phyloP scores from a whole-genome alignment of 2,113 vertebrate species.

The Pica pica region DNA sequence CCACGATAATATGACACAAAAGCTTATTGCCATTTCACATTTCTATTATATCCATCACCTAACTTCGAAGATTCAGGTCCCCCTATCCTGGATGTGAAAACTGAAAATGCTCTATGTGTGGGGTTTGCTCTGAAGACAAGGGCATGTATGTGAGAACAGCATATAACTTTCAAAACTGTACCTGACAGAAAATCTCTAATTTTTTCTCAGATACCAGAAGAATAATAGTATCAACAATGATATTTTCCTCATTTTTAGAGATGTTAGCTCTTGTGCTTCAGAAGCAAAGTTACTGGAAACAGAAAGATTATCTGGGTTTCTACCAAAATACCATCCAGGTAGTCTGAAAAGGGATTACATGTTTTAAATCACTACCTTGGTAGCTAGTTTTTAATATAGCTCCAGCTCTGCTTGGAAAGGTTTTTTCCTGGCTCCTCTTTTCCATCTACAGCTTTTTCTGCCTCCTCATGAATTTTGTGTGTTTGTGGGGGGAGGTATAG shows the following conservation, averaged over 20 bases:
- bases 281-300: not conserved
- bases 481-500: not conserved
- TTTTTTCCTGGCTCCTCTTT: not conserved
- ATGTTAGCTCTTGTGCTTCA: not conserved
- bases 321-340: not conserved
- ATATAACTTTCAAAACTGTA: not conserved
- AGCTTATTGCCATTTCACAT: not conserved
- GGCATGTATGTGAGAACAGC: not conserved
- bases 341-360: not conserved
- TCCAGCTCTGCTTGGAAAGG: not conserved
- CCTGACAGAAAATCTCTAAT: not conserved
- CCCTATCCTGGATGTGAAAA: not conserved
- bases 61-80: not conserved
- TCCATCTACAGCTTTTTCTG: not conserved
- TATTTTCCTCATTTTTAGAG: not conserved
- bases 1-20: not conserved
- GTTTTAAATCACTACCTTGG: conserved; percentile 5
- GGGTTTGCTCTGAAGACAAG: not conserved
- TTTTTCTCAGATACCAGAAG: not conserved
- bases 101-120: not conserved
- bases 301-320: not conserved
- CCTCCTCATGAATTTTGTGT: not conserved
- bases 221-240: not conserved
- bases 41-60: not conserved
- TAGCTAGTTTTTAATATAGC: not conserved